Percentiles rank a stretch among this genome's conserved stretches.
phyloP scores from a whole-genome alignment of 2,113 vertebrate genomes.

The Mystacornis crossleyi region DNA sequence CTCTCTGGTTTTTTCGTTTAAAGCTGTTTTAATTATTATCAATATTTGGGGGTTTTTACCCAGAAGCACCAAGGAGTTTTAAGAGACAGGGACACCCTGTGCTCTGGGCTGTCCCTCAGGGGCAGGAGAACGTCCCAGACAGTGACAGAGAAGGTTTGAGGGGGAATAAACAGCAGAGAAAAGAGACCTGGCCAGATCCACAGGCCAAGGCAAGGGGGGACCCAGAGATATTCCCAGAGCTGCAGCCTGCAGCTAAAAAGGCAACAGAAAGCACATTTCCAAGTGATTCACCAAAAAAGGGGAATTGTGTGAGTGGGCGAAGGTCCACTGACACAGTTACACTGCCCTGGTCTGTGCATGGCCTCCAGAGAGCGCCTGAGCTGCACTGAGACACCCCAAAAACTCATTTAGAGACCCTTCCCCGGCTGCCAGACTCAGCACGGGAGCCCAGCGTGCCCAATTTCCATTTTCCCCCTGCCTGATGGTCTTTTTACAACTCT shows the following conservation, averaged over 20 bases:
- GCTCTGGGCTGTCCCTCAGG: background rate
- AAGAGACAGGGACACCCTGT: background rate
- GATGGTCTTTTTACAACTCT: background rate
- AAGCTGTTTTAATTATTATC: background rate
- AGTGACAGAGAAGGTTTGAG: background rate
- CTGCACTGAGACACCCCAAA: background rate
- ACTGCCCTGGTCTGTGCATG: background rate
- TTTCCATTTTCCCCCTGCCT: fast-evolving
- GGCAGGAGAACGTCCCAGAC: background rate
- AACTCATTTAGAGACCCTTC: background rate
- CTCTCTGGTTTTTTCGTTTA: background rate
- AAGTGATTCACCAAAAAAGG: background rate
- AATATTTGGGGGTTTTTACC: background rate
- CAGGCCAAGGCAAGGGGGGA: background rate
- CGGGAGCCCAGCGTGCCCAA: fast-evolving
- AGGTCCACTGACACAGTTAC: background rate
- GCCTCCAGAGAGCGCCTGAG: background rate
- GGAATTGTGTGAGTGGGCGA: background rate
- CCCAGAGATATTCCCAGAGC: background rate
- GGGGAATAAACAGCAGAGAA: background rate
- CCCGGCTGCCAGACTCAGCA: background rate
- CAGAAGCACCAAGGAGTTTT: background rate
- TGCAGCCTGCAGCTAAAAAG: background rate
- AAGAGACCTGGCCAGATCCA: background rate
- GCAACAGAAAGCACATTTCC: background rate